phyloP scores from a whole-genome alignment of 2,797 vertebrate species.

The Gobio occitaniae region DNA sequence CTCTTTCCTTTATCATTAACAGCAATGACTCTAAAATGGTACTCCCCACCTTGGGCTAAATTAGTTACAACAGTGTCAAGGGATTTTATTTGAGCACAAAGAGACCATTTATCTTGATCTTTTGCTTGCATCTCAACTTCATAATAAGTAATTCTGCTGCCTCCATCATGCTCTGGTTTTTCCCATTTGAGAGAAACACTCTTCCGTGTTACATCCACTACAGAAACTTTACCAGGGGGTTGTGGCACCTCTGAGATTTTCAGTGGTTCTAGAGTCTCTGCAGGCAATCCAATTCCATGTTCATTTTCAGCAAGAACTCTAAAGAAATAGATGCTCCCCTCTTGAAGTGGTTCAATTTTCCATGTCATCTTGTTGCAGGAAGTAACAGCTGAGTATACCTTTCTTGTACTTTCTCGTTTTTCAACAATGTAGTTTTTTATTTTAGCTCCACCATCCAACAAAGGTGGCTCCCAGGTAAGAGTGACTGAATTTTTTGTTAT shows the following conservation, averaged over 20 bases:
- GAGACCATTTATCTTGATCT: slow-evolving; percentile 91
- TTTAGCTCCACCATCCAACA: slow-evolving; percentile 94
- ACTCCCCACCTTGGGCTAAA: slow-evolving; percentile 91
- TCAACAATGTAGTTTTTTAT: slow-evolving; percentile 98
- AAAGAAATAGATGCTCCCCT: slow-evolving; percentile 94
- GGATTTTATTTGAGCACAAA: slow-evolving; percentile 89
- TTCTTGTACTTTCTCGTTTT: slow-evolving; percentile 96
- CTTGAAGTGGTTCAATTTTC: slow-evolving; percentile 93
- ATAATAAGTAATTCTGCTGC: slow-evolving; percentile 94
- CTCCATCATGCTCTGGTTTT: slow-evolving; percentile 95
- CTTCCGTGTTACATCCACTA: slow-evolving; percentile 91
- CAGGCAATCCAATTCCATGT: slow-evolving; percentile 92
- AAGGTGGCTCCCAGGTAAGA: slow-evolving; percentile 95
- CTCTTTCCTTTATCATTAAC: slow-evolving; percentile 98
- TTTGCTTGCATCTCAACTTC: slow-evolving; percentile 94
- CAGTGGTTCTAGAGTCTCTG: slow-evolving; percentile 88
- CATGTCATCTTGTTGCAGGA: slow-evolving; percentile 94
- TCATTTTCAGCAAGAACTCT: slow-evolving; percentile 97
- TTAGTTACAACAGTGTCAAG: slow-evolving; percentile 89
- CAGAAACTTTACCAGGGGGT: slow-evolving; percentile 94
- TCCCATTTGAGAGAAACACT: slow-evolving; percentile 92
- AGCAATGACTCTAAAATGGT: slow-evolving; percentile 94
- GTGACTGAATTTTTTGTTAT: slow-evolving; percentile 94
- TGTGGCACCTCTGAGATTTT: slow-evolving; percentile 98
- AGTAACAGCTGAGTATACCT: slow-evolving; percentile 92